Evolutionary conservation across 2,888 invertebrate genomes (phyloP), one percentile per base, ranked within the genome.

Genomic region (Maniola hyperantus): DNA sequence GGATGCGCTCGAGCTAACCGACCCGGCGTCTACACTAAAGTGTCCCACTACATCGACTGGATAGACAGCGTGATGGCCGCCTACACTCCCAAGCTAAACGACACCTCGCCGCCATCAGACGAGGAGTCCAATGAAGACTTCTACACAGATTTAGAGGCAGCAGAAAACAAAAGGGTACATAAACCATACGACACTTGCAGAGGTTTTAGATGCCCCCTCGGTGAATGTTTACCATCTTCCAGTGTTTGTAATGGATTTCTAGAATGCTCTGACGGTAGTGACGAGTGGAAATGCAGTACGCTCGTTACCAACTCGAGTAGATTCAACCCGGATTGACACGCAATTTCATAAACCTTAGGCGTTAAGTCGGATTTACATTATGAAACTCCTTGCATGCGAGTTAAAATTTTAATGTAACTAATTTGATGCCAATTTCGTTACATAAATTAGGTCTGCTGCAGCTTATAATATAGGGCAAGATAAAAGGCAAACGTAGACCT

Each of bases 21-120:
- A 7, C 97, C 96, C 15, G 96, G 96, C 46, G 96, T 96, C 54
- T 97, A 97, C 87, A 96, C 96, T 0, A 96, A 96, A 84, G 96
- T 96, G 10, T 93, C 95, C 42, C 94, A 95, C 83, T 96, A 96
- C 82, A 87, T 96, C 50, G 91, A 93, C 34, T 96, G 96, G 96
- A 95, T 96, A 67, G 93, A 95, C 75, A 84, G 88, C 54, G 92
- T 94, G 15, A 93, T 95, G 73, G 80, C 80, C 4, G 72, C 84
- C 0, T 76, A 88, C 79, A 87, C 92, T 33, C 83, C 83, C 1
- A 68, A 72, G 0, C 72, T 74, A 55, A 87, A 87, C 74, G 72
- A 71, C 53, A 71, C 74, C 55, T 57, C 44, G 50, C 54, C 63
- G 2, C 67, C 72, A 42, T 74, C 70, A 62, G 78, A 83, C 46